Evolutionary conservation across 2,888 invertebrate species (phyloP), one percentile per base, ranked within the genome.

Genomic region (Trichopria drosophilae): DNA sequence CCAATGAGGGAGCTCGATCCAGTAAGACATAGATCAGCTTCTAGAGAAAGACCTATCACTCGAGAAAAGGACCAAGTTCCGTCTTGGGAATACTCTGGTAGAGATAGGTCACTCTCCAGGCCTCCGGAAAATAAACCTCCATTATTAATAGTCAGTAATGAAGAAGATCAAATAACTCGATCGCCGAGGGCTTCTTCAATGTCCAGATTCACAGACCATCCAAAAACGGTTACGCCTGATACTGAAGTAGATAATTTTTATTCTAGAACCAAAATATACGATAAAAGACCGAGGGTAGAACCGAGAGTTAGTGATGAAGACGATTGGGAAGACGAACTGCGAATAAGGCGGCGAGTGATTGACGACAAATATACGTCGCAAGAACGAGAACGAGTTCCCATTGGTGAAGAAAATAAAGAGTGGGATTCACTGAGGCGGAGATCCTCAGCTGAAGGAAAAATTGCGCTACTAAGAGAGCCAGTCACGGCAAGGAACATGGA

Each of bases 391-490:
- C 36, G 47, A 2, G 20, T 45, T 7, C 36, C 36, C 6, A 41
- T 51, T 2, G 40, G 37, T 5, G 59, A 58, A 3, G 65, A 62
- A 12, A 65, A 66, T 12, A 68, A 66, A 12, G 62, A 66, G 3
- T 59, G 64, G 53, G 59, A 60, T 29, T 61, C 65, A 1, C 46
- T 68, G 13, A 69, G 53, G n/a, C 61, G 73, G 18, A 61, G 75
- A 41, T 75, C 75, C 2, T 75, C 74, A 3, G 73, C 74, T 0
- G 75, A 75, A 39, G 75, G 75, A 6, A 73, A 71, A 58, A 61
- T 71, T 50, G 75, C 75, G 1, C 40, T 75, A 18, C 53, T 73
- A 5, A 69, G 65, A 13, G 75, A 71, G 32, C 58, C 65, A 7
- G 60, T 67, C 5, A 62, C 57, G n/a, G 63, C 61, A n/a, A 60